These are phyloP conservation scores for Motacilla tschutschensis DNA, from an alignment of 2,113 vertebrate genomes.

Conservation along the genomic window DNA sequence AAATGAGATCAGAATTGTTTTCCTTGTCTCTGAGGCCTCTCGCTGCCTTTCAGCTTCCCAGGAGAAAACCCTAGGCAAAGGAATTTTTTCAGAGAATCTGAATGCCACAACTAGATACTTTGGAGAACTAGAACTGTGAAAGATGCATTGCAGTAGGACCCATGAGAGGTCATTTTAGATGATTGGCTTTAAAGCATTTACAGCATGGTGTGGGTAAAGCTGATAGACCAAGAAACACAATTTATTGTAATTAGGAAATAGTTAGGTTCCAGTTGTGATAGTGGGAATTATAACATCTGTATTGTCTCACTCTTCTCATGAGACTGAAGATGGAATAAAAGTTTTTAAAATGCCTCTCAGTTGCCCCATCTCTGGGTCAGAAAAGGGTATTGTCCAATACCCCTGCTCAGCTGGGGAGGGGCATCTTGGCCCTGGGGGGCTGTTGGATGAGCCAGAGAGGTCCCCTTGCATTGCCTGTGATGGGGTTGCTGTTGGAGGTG, in stretches of 20 bases:
- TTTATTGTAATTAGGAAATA: background rate
- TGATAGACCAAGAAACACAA: background rate
- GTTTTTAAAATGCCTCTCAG: background rate
- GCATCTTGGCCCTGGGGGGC: accelerated
- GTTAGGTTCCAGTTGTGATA: background rate
- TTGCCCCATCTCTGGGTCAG: background rate
- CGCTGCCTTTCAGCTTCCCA: no score
- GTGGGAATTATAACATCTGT: background rate
- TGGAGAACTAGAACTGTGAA: background rate
- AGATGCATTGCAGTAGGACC: background rate
- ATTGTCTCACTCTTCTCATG: background rate
- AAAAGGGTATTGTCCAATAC: background rate
- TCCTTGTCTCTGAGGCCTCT: no score
- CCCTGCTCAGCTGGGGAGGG: background rate
- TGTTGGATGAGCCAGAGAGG: background rate
- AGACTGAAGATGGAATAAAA: background rate
- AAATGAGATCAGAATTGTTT: no score
- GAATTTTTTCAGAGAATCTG: no score
- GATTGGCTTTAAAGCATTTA: background rate
- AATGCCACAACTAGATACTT: background rate
- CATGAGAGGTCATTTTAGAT: background rate
- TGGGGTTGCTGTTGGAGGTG: background rate
- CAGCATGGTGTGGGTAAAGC: background rate
- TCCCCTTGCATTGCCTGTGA: accelerated
- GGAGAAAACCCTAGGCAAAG: no score